Percentiles rank a stretch among this genome's conserved stretches.
Conservation (phyloP, 2,888 invertebrate genomes). For the Hylaea fasciaria region DNA sequence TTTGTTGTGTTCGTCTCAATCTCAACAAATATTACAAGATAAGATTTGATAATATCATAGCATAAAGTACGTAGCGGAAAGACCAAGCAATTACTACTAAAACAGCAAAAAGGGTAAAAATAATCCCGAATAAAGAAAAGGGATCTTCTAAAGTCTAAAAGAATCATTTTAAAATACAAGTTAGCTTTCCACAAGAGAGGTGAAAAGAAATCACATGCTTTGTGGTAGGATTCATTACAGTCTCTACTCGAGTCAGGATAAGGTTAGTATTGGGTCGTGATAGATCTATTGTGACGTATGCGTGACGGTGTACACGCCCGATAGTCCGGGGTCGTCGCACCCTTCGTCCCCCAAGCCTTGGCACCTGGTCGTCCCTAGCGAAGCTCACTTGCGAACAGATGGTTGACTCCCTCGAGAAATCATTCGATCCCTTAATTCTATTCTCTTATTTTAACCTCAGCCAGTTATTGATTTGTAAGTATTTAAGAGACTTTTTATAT, state of each 20-base stretch:
- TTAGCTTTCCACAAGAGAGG: neutral
- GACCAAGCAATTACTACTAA: neutral
- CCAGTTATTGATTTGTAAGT: neutral
- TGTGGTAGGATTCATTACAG: neutral
- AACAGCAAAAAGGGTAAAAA: too few relatives aligned
- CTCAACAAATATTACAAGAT: conserved; percentile 16
- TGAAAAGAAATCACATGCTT: neutral
- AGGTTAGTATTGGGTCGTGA: conserved; percentile 33
- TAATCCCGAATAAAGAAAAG: too few relatives aligned
- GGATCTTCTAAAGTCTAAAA: too few relatives aligned
- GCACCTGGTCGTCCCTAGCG: conserved; percentile 76
- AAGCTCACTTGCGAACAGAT: conserved; percentile 72
- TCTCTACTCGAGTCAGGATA: conserved; percentile 13
- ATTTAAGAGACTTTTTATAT: too few relatives aligned
- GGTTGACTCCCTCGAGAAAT: conserved; percentile 63
- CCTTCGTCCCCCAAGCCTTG: conserved; percentile 72
- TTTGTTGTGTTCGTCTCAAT: neutral
- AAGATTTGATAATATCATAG: conserved; percentile 10
- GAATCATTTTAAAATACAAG: too few relatives aligned
- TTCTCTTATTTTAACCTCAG: conserved; percentile 18
- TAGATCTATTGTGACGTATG: conserved; percentile 54
- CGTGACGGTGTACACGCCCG: conserved; percentile 65
- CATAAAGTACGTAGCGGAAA: neutral
- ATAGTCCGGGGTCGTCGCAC: conserved; percentile 79
- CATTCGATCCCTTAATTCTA: conserved; percentile 44